These are phyloP conservation scores for Piprites chloris DNA, from an alignment of 2,113 vertebrate species.

Conservation along the genomic window DNA sequence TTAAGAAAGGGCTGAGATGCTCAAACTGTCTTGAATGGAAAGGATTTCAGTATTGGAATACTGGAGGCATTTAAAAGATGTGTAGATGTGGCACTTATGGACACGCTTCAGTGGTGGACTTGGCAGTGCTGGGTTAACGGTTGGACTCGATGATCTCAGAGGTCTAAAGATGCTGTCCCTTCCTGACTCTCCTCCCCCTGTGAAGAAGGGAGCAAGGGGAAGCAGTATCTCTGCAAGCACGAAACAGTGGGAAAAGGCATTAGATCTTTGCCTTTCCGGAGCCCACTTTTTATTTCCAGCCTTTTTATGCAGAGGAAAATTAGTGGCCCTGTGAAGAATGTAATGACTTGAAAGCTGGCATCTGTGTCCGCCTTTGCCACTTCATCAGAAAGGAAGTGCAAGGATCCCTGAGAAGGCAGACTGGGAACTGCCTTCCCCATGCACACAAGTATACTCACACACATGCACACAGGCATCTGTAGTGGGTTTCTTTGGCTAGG, in stretches of 20 bases:
- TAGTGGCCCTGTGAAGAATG: not conserved
- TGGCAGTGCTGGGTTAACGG: not conserved
- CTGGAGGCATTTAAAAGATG: not conserved
- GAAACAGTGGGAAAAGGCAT: not conserved
- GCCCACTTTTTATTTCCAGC: not conserved
- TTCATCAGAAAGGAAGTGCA: not conserved
- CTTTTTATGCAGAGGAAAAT: not conserved
- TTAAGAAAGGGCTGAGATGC: conserved; percentile 17
- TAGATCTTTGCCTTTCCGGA: not conserved
- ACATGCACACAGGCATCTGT: not conserved
- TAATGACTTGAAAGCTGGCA: not conserved
- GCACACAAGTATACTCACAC: not conserved
- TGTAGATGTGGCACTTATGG: not conserved
- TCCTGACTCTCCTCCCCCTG: not conserved
- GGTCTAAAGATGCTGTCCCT: not conserved
- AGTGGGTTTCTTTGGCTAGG: no score
- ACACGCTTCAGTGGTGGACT: not conserved
- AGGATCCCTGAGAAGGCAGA: not conserved
- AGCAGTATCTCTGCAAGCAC: not conserved
- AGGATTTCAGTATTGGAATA: not conserved
- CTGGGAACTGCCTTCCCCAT: not conserved
- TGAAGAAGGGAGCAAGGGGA: not conserved
- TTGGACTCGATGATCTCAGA: accelerated
- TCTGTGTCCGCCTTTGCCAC: accelerated
- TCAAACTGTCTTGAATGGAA: not conserved